Evolutionary conservation across 2,888 invertebrate species (phyloP).

Genomic region (Herminia tarsipennalis): DNA sequence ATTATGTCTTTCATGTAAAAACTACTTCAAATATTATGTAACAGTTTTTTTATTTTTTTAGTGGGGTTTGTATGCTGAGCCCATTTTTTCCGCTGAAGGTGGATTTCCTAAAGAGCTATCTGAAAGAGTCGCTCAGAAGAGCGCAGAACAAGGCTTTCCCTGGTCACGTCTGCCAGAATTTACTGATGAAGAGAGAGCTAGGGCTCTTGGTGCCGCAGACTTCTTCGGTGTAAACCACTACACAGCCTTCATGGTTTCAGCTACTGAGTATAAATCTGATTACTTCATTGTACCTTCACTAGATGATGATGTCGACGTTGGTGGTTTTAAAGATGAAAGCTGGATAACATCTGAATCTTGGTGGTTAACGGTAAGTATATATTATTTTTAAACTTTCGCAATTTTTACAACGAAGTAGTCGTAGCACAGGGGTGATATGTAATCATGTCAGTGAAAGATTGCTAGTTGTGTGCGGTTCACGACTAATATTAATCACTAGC

Average conservation of each 20-base stretch:
- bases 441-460: too few relatives aligned
- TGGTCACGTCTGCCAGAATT: conserved; percentile 74
- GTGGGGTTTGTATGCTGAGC: conserved; percentile 78
- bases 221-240: conserved; percentile 88
- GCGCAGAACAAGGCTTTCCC: conserved; percentile 65
- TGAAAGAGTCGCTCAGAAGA: conserved; percentile 69
- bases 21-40: too few relatives aligned
- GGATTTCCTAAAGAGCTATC: conserved; percentile 81
- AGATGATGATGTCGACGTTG: conserved; percentile 52
- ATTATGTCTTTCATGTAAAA: too few relatives aligned
- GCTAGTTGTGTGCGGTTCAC: too few relatives aligned
- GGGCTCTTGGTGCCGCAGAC: conserved; percentile 59
- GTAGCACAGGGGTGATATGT: too few relatives aligned
- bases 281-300: conserved; percentile 52
- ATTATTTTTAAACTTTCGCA: too few relatives aligned
- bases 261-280: conserved; percentile 40
- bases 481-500: too few relatives aligned
- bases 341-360: conserved; percentile 56
- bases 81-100: conserved; percentile 78
- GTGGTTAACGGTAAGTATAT: conserved; percentile 60
- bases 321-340: conserved; percentile 40
- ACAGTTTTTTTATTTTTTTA: conserved; percentile 35
- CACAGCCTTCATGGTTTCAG: conserved; percentile 68
- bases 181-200: conserved; percentile 60
- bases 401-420: too few relatives aligned